Conservation (phyloP, 2,888 invertebrate genomes). For the Lycocerus yunnanus region DNA sequence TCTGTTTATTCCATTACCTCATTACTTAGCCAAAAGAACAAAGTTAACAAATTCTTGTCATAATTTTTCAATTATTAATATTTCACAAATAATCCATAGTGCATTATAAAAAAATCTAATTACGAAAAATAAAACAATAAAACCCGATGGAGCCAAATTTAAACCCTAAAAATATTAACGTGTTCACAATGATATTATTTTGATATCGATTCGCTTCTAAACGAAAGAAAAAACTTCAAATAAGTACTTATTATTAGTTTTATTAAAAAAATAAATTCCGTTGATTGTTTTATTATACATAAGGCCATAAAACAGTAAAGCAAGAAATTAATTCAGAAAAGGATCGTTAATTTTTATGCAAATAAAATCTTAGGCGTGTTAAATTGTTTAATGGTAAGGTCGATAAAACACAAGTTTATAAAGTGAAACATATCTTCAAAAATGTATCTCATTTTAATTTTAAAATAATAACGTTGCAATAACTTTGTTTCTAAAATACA, state of each 20-base stretch:
- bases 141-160: no score
- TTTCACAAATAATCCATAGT: background rate
- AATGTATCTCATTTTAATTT: background rate
- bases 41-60: slow-evolving; percentile 8
- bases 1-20: slow-evolving; percentile 32
- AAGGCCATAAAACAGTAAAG: background rate
- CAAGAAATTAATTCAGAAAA: background rate
- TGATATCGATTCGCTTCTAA: no score
- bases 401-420: background rate
- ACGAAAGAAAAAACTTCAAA: no score
- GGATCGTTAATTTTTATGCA: background rate
- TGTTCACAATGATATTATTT: no score
- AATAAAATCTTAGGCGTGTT: background rate
- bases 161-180: no score
- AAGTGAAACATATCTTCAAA: background rate
- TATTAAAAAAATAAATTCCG: background rate
- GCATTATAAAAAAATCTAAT: background rate
- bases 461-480: background rate
- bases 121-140: background rate
- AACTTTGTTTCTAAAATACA: background rate
- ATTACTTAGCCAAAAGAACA: slow-evolving; percentile 28
- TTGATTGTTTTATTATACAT: background rate
- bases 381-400: background rate
- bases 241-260: no score
- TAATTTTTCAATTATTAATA: background rate